Evolutionary conservation across 2,888 invertebrate species (phyloP).

Genomic region (Glaucopsyche alexis): DNA sequence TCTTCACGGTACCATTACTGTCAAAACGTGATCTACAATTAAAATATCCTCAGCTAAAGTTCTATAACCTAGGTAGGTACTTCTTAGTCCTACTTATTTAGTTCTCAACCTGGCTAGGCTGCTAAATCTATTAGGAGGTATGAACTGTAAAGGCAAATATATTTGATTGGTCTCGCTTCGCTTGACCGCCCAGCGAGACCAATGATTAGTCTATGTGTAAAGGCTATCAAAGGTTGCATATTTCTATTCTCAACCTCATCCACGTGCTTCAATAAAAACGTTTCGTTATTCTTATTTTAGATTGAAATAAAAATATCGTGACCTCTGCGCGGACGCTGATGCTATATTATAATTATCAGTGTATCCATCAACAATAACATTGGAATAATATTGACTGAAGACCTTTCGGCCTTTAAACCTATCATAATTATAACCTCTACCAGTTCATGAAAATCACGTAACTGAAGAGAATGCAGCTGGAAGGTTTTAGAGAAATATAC

Average conservation of each 20-base stretch:
- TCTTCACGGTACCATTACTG: no score
- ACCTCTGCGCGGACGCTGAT: conserved; percentile 14
- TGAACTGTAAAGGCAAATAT: no score
- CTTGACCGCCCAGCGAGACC: no score
- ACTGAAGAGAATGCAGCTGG: no score
- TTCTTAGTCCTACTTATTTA: no score
- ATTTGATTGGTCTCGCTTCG: no score
- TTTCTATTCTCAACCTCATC: background rate
- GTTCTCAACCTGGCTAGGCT: no score
- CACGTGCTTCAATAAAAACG: background rate
- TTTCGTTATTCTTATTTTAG: conserved; percentile 29
- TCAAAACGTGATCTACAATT: no score
- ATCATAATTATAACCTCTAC: background rate
- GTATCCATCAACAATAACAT: conserved; percentile 13
- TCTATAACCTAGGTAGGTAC: no score
- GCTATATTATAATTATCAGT: background rate
- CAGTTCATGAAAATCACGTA: background rate
- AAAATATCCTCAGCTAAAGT: no score
- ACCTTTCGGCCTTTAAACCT: background rate
- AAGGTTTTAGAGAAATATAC: no score
- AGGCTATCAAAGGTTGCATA: background rate
- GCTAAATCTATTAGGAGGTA: no score
- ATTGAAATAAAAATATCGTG: conserved; percentile 25
- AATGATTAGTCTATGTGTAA: background rate
- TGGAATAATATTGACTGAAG: background rate